Evolutionary conservation across 2,797 vertebrate genomes (phyloP), one percentile per base, ranked within the genome.

Genomic region (Scyliorhinus canicula): DNA sequence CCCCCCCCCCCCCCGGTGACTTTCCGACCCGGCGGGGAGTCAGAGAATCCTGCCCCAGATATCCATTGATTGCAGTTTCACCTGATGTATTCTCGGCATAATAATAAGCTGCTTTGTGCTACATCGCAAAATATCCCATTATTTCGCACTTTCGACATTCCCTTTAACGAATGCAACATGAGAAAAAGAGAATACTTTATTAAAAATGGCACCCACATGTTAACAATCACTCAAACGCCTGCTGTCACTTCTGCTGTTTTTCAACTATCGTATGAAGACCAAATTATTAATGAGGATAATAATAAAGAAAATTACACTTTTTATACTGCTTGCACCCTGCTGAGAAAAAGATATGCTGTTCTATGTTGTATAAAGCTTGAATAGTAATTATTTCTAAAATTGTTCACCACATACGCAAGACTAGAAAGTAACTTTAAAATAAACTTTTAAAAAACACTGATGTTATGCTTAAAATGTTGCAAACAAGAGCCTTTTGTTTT

Each of bases 301-400:
- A 90, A 90, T 40, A 90, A 90, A 60, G 86, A 90, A 90, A 90
- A 90, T 60, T 90, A n/a, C 28, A 90, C 55, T 19, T 60, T 90
- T 90, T 60, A 21, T 90, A 55, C 8, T 60, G 31, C 55, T 90
- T 16, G 28, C n/a, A 35, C 35, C 86, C 86, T 60, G 55, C 52
- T 90, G 11, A n/a, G 86, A n/a, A 90, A 35, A 90, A 60, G 57
- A n/a, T 90, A 90, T 90, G 52, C 52, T 90, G 55, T 60, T 90
- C 52, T 60, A 90, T 60, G 28, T 31, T 60, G 86, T 57, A 19
- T 90, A 90, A 35, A 16, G 60, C 35, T 90, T 90, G 28, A 55
- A 60, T n/a, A 90, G 86, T 55, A 90, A 90, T 90, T 57, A 90
- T 90, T 90, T 57, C 52, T 90, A 90, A 57, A 90, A 90, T 60